These are phyloP conservation scores for Sycophila sp. DNA, from an alignment of 1,140 invertebrate genomes.

Conservation along the genomic window DNA sequence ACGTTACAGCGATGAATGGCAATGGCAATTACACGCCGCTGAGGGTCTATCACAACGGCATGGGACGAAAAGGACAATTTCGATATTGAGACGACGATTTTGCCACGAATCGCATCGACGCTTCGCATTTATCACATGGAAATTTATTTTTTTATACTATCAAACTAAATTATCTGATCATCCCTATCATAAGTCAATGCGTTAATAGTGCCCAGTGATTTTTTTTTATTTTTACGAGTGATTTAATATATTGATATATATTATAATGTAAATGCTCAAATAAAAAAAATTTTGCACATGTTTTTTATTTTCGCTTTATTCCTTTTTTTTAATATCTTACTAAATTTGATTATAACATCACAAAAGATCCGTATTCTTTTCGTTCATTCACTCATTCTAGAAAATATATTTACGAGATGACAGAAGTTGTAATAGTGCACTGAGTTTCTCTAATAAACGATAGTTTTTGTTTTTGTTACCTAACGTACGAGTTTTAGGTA, in stretches of 20 bases:
- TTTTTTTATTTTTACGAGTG: conserved; percentile 1
- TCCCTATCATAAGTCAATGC: conserved; percentile 7
- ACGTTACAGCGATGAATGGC: conserved; percentile 71
- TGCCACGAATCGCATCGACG: background rate
- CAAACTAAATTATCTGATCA: background rate
- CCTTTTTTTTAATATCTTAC: too few relatives aligned
- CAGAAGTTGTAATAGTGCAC: too few relatives aligned
- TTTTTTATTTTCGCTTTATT: too few relatives aligned
- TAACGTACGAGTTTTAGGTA: too few relatives aligned
- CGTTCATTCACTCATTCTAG: too few relatives aligned
- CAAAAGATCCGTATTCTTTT: too few relatives aligned
- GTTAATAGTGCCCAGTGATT: conserved; percentile 25
- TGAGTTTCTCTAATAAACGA: too few relatives aligned
- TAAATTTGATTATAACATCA: too few relatives aligned
- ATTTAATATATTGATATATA: conserved; percentile 23
- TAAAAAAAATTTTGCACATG: conserved; percentile 28
- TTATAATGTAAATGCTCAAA: conserved; percentile 19
- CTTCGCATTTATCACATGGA: conserved; percentile 20
- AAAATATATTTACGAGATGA: too few relatives aligned
- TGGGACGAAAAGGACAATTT: conserved; percentile 80
- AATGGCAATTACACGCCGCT: conserved; percentile 81
- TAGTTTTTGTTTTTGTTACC: too few relatives aligned
- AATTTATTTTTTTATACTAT: conserved; percentile 34
- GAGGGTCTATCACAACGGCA: conserved; percentile 80
- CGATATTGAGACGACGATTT: conserved; percentile 70